Conservation (phyloP, 1,140 invertebrate species). For the Helicoverpa armigera region DNA sequence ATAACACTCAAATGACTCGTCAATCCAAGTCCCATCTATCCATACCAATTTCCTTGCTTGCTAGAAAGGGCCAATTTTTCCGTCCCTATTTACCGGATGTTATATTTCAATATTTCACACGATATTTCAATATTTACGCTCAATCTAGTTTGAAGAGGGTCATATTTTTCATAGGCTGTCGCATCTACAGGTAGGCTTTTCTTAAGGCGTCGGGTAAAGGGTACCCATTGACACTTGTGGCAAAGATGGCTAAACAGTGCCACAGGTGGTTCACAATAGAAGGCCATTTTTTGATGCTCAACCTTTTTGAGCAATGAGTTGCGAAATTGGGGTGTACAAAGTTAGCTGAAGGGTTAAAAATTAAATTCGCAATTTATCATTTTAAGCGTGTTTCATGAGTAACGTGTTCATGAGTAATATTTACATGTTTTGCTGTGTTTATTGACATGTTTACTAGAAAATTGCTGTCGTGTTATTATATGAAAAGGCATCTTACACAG, state of each 20-base stretch:
- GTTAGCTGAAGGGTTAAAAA: not conserved
- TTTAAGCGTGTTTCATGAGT: no score
- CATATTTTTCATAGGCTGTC: constrained; percentile 39
- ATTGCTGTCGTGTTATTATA: no score
- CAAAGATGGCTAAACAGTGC: constrained; percentile 18
- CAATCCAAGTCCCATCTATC: no score
- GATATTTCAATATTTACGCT: constrained; percentile 43
- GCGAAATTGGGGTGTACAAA: constrained; percentile 3
- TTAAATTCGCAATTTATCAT: not conserved
- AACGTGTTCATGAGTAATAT: no score
- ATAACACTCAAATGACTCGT: no score
- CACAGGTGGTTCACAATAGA: constrained; percentile 25
- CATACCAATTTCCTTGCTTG: not conserved
- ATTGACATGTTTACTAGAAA: no score
- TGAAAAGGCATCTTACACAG: no score
- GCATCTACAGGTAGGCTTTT: constrained; percentile 22
- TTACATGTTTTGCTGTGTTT: no score
- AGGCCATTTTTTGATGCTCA: constrained; percentile 8
- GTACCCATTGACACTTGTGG: constrained; percentile 15
- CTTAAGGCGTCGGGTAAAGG: not conserved
- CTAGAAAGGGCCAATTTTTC: not conserved
- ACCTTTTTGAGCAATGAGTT: constrained; percentile 33
- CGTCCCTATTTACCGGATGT: constrained; percentile 22
- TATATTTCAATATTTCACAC: constrained; percentile 34
- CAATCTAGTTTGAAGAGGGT: constrained; percentile 44